Conservation (phyloP, 2,113 vertebrate species). For the Pristiophorus japonicus region DNA sequence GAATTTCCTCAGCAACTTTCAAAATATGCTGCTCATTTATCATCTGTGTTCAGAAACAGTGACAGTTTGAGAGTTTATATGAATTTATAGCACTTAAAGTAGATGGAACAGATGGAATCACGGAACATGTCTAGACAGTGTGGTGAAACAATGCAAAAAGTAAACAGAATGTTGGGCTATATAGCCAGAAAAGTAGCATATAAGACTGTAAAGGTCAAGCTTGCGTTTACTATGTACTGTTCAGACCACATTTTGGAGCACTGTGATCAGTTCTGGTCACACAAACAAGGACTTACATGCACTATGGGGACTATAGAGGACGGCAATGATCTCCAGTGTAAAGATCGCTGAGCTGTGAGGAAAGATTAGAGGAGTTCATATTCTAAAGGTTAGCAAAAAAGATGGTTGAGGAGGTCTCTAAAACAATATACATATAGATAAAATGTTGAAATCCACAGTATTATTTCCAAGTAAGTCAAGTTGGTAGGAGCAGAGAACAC, state of each 20-base stretch:
- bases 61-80: background rate
- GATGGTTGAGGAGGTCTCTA: background rate
- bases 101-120: background rate
- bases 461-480: background rate
- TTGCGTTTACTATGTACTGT: no score
- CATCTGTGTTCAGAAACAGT: background rate
- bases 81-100: background rate
- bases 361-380: background rate
- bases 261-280: background rate
- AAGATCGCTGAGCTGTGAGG: background rate
- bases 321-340: background rate
- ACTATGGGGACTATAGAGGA: background rate
- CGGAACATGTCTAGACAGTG: background rate
- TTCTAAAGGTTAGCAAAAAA: background rate
- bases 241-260: background rate
- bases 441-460: no score
- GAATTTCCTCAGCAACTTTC: background rate
- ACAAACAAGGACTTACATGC: background rate
- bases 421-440: no score
- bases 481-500: no score
- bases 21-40: background rate
- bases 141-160: background rate
- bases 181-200: background rate
- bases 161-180: background rate
- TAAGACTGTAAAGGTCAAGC: background rate